Base-by-base conservation (phyloP, 2,113 vertebrate genomes). In the Oreocharis arfaki region DNA sequence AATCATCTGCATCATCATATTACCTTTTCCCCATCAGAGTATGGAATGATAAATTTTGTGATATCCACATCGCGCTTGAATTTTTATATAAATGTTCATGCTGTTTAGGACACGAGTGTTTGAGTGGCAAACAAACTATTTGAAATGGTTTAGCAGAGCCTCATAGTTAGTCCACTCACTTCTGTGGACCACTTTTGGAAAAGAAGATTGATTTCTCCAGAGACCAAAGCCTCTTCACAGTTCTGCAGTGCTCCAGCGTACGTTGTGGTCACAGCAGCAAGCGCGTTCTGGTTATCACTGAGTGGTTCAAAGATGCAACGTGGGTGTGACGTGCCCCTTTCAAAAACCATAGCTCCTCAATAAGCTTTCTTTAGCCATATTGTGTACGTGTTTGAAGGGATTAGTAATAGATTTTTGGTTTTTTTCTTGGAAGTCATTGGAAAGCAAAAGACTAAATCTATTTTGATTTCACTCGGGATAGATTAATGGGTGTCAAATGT, bases 401-500 rank as follows among this genome's bases (percentile, higher is more conserved):
- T 93, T 87, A 91, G 39, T 82, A 87, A 47, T 85, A 89, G 77
- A 47, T 89, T 87, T 81, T 81, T 91, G 6, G 9, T 77, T 92
- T 92, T 89, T 89, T 84, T 59, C 61, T 81, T 84, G 73, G 47
- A 74, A 94, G 68, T 90, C 52, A 24, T 10, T 87, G 93, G 93
- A 49, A 86, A 81, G 68, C 83, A 52, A 89, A 91, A 90, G 74
- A 53, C 64, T 69, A 84, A 85, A 80, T 89, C 53, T 89, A n/a
- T 87, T 94, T 93, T 80, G 60, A 70, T 87, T 94, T 95, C 47
- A 65, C 60, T 92, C 9, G 11, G 92, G 52, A 47, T 86, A 93
- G 83, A 78, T 97, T 86, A 95, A 74, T 74, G 70, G 33, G 50
- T 85, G 60, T 92, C 86, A 96, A 84, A 60, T 86, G 86, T 87